Conservation (phyloP, 2,888 invertebrate species). For the Melieria crassipennis region DNA sequence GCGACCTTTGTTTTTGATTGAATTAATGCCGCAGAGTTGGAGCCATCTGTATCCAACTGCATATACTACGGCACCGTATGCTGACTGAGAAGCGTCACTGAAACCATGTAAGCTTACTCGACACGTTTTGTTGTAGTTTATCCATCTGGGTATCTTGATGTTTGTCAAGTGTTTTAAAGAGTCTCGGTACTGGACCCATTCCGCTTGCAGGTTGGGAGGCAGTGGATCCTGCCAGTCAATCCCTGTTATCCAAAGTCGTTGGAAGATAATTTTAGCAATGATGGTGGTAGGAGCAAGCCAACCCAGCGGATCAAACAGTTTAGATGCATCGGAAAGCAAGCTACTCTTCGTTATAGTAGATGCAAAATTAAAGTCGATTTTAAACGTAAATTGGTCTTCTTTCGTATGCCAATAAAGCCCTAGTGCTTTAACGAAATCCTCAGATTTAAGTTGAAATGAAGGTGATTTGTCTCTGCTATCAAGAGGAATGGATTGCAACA, state of each 20-base stretch:
- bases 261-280: conserved; percentile 29
- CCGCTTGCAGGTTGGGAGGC: conserved; percentile 39
- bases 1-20: neutral
- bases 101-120: neutral
- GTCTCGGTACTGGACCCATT: conserved; percentile 42
- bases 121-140: neutral
- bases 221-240: conserved; percentile 30
- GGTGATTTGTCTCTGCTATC: conserved; percentile 29
- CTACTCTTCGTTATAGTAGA: conserved; percentile 18
- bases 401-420: conserved; percentile 26
- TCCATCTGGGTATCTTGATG: conserved; percentile 15
- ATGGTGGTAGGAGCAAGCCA: conserved; percentile 29
- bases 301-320: conserved; percentile 24
- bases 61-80: neutral
- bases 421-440: conserved; percentile 32
- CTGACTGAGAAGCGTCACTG: neutral
- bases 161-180: conserved; percentile 16
- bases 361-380: conserved; percentile 25
- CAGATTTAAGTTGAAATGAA: conserved; percentile 20
- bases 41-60: neutral
- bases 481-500: conserved; percentile 26
- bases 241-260: conserved; percentile 5
- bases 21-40: neutral
- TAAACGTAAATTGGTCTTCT: conserved; percentile 26
- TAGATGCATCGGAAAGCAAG: conserved; percentile 17